phyloP scores from a whole-genome alignment of 1,140 invertebrate genomes.

The Telenomus remus region DNA sequence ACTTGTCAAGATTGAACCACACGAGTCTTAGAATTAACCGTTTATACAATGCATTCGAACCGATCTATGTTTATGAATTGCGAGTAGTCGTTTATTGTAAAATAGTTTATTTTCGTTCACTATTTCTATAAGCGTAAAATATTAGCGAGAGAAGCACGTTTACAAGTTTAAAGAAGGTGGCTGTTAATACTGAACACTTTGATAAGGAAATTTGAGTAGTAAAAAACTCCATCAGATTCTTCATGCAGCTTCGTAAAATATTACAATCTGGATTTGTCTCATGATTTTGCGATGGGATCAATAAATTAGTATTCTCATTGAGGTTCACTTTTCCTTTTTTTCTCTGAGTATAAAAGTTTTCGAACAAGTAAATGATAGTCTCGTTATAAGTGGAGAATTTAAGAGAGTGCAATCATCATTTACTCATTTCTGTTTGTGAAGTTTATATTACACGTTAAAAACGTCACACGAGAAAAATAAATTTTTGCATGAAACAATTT shows the following conservation, averaged over 20 bases:
- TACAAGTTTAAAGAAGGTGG: background rate
- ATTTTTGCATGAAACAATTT: slow-evolving; percentile 14
- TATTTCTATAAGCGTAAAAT: slow-evolving; percentile 25
- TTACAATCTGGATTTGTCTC: too few relatives aligned
- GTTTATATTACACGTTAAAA: slow-evolving; percentile 7
- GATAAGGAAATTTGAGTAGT: too few relatives aligned
- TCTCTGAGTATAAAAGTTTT: slow-evolving; percentile 1
- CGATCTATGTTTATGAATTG: too few relatives aligned
- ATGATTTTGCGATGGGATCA: too few relatives aligned
- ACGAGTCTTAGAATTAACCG: background rate
- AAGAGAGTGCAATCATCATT: slow-evolving; percentile 10
- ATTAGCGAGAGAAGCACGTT: slow-evolving; percentile 2
- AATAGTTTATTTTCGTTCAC: background rate
- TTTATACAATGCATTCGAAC: background rate
- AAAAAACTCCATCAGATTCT: too few relatives aligned
- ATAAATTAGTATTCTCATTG: too few relatives aligned
- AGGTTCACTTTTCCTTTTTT: too few relatives aligned
- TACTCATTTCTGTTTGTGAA: slow-evolving; percentile 16
- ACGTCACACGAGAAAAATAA: slow-evolving; percentile 23
- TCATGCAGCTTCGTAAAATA: too few relatives aligned
- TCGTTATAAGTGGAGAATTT: background rate
- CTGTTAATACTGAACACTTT: slow-evolving; percentile 1
- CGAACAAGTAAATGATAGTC: background rate
- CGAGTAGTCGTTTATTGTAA: too few relatives aligned
- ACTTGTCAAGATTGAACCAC: slow-evolving; percentile 17